Percentiles rank a stretch among this genome's conserved stretches.
These are phyloP conservation scores for Alexandromys fortis DNA, from an alignment of 2,113 vertebrate genomes.

Conservation along the genomic window DNA sequence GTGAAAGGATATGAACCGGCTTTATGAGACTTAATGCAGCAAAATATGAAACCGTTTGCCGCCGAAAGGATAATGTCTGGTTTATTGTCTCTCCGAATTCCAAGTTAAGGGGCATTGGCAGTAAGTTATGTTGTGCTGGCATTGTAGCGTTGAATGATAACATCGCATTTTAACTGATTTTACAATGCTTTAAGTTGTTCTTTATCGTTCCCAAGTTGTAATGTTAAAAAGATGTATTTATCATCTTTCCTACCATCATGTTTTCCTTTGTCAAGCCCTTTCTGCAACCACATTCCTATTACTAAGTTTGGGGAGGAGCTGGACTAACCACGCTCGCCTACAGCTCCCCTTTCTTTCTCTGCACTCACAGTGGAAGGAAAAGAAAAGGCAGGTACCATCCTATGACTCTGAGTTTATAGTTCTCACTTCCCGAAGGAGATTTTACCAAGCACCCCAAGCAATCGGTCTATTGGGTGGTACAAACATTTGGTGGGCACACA, in stretches of 20 bases:
- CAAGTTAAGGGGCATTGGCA: no score
- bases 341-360: background rate
- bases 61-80: background rate
- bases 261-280: background rate
- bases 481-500: background rate
- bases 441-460: no score
- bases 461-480: background rate
- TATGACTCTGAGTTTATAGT: no score
- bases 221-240: background rate
- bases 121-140: no score
- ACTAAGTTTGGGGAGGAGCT: no score
- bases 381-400: background rate
- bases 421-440: background rate
- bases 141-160: background rate
- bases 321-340: background rate
- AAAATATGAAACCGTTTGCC: background rate
- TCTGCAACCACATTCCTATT: background rate
- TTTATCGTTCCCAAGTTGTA: background rate
- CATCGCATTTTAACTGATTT: background rate
- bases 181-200: background rate
- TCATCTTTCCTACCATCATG: background rate
- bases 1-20: background rate
- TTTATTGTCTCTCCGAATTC: background rate
- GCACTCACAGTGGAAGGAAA: no score
- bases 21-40: background rate